Percentiles rank a stretch among this genome's conserved stretches.
Conservation (phyloP, 2,888 invertebrate species). For the Urechis unicinctus region DNA sequence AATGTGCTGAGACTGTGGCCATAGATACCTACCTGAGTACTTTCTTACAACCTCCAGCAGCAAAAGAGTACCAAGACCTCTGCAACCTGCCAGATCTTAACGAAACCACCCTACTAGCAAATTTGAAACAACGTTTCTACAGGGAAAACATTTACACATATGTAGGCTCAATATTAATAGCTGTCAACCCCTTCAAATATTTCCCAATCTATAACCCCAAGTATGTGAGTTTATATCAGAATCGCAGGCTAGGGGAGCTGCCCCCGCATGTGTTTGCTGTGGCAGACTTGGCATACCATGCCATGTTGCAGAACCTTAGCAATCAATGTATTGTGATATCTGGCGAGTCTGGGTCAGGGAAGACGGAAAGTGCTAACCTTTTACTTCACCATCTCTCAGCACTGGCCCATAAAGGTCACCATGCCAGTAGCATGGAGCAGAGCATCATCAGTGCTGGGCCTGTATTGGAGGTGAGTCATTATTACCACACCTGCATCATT, state of each 20-base stretch:
- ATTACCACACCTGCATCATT: neutral
- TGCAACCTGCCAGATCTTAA: constrained; percentile 93
- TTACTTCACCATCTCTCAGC: constrained; percentile 90
- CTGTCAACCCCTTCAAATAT: constrained; percentile 81
- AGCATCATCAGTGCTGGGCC: constrained; percentile 93
- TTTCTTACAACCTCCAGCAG: constrained; percentile 85
- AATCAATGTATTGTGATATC: constrained; percentile 94
- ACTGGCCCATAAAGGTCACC: constrained; percentile 74
- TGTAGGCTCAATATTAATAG: constrained; percentile 90
- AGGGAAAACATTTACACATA: constrained; percentile 94
- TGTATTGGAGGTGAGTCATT: constrained; percentile 67
- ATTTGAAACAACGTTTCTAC: constrained; percentile 75
- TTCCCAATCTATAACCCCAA: constrained; percentile 97
- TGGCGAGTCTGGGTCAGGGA: constrained; percentile 91
- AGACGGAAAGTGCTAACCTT: constrained; percentile 94
- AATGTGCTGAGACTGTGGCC: constrained; percentile 23
- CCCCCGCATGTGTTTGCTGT: constrained; percentile 97
- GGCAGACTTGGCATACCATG: constrained; percentile 87
- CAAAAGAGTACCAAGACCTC: constrained; percentile 89
- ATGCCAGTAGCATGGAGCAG: constrained; percentile 91
- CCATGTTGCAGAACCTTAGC: constrained; percentile 82
- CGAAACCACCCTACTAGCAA: constrained; percentile 85
- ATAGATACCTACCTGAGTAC: constrained; percentile 82
- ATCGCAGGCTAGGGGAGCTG: constrained; percentile 80
- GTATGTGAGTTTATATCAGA: constrained; percentile 92